Base-by-base conservation (phyloP, 2,888 invertebrate genomes). In the Torymus auratus region DNA sequence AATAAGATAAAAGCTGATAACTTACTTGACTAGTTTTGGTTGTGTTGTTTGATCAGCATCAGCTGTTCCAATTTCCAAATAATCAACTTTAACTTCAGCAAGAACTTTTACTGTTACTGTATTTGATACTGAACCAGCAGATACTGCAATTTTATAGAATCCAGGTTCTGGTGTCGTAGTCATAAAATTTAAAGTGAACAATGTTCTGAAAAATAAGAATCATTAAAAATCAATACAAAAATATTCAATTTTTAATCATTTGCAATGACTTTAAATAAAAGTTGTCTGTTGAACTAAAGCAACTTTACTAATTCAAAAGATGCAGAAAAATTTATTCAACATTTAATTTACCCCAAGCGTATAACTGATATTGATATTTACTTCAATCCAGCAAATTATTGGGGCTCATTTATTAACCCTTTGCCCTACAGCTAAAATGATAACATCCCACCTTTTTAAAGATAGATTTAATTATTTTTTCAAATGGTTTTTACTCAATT, bases 21-120 rank as follows among this genome's bases (percentile, higher is more conserved):
- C 90, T 90, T 88, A 94, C 93, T 92, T 92, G 79, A 91, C 94
- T 77, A 96, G 91, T 89, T 95, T 96, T 0, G 96, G 94, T 77
- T 96, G 95, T 28, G 96, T 95, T 2, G 96, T 95, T 83, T 98
- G 97, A 91, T 99, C 98, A 5, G 96, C 94, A 90, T 99, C 98
- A 2, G 95, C 96, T 20, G 98, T 94, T 4, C 97, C 97, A 68
- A 99, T 93, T 90, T 98, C 98, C 68, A 97, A 93, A 76, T 93
- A 94, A 85, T 95, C 94, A 0, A 98, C 93, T 82, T 93, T 93
- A 0, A 96, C 94, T 84, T 95, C 94, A 0, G 96, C 96, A 76
- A 96, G 91, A 17, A 97, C 95, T 80, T 96, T 95, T 0, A 94
- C 91, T 20, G 91, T 91, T 7, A 93, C 89, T 1, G 91, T 90